Conservation (phyloP, 2,113 vertebrate species). For the Eulemur macaco region DNA sequence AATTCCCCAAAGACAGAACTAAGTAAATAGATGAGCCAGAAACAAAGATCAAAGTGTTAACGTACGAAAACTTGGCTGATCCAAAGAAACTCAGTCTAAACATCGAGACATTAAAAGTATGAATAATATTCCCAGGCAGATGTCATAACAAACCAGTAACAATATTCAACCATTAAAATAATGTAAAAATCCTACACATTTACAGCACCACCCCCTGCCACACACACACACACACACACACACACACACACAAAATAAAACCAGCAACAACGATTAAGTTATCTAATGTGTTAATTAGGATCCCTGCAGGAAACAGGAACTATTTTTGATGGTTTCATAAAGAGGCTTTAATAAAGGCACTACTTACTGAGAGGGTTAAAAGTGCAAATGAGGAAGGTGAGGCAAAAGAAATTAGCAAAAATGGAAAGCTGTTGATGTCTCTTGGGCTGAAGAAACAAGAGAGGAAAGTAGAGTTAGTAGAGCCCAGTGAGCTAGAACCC, state of each 20-base stretch:
- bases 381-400: neutral
- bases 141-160: neutral
- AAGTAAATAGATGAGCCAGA: constrained; percentile 27
- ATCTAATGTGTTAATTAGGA: neutral
- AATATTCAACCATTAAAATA: neutral
- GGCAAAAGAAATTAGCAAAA: neutral
- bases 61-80: neutral
- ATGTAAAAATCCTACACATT: neutral
- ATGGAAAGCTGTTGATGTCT: neutral
- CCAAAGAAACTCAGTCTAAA: constrained; percentile 11
- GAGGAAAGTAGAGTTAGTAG: neutral
- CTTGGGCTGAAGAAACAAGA: neutral
- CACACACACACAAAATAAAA: neutral
- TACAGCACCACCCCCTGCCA: neutral
- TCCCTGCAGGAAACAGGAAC: neutral
- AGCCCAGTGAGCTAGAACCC: neutral
- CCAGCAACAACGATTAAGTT: neutral
- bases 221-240: neutral
- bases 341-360: neutral
- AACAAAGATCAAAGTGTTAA: constrained; percentile 27
- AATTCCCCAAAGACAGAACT: neutral
- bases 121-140: neutral
- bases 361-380: neutral
- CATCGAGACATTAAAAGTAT: neutral
- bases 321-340: neutral